Conservation (phyloP, 2,888 invertebrate species). For the Allolobophora icterica region DNA sequence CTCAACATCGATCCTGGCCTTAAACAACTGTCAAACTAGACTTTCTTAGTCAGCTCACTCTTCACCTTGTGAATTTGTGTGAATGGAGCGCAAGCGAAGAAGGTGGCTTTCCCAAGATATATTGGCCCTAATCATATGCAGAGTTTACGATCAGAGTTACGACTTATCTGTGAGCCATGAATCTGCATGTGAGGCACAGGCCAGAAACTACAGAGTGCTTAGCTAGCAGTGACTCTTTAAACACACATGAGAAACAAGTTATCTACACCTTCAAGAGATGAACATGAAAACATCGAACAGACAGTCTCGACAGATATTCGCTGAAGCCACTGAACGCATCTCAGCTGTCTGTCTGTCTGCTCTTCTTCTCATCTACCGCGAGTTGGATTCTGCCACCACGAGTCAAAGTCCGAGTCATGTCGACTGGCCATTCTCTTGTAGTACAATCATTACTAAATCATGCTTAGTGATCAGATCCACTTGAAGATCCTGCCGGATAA, state of each 20-base stretch:
- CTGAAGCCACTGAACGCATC: slow-evolving; percentile 3
- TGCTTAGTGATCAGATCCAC: neutral
- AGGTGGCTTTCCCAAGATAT: neutral
- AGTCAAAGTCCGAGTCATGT: neutral
- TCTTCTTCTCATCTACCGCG: neutral
- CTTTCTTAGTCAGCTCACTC: neutral
- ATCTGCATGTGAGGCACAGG: neutral
- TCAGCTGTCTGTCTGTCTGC: neutral
- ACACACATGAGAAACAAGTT: neutral
- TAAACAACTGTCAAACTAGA: neutral
- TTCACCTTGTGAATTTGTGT: neutral
- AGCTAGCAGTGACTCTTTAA: neutral
- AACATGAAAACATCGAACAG: neutral
- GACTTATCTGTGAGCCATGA: neutral
- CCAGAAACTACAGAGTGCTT: neutral
- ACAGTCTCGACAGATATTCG: neutral
- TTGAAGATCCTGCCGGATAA: neutral
- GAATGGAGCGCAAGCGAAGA: neutral
- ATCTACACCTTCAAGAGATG: slow-evolving; percentile 17
- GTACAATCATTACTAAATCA: neutral
- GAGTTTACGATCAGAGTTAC: neutral
- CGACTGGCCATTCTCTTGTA: neutral
- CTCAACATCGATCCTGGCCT: neutral
- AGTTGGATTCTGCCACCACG: neutral
- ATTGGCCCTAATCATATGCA: neutral